Evolutionary conservation across 2,888 invertebrate genomes (phyloP).

Genomic region (Cheilosia soror): DNA sequence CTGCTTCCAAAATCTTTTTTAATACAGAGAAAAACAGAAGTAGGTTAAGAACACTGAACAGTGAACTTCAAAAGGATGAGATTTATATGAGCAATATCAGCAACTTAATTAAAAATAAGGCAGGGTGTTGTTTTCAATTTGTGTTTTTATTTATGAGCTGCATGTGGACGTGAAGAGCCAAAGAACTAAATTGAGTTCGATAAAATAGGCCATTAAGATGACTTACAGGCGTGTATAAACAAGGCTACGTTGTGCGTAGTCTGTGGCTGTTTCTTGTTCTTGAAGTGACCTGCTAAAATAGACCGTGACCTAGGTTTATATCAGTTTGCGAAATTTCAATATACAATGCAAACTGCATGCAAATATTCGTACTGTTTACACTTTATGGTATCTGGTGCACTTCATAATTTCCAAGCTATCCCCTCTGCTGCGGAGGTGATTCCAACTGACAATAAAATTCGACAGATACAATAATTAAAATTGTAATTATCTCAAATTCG

Average conservation of each 20-base stretch:
- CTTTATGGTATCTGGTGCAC: slow-evolving; percentile 25
- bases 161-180: slow-evolving; percentile 44
- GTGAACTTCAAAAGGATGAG: slow-evolving; percentile 66
- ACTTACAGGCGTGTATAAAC: slow-evolving; percentile 17
- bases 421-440: not conserved
- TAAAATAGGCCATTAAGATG: slow-evolving; percentile 57
- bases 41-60: slow-evolving; percentile 54
- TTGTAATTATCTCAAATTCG: slow-evolving; percentile 4
- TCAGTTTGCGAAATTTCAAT: slow-evolving; percentile 1
- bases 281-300: slow-evolving; percentile 8
- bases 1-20: not conserved
- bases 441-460: slow-evolving; percentile 2
- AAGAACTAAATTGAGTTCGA: slow-evolving; percentile 46
- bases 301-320: slow-evolving; percentile 43
- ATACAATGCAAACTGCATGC: slow-evolving; percentile 5
- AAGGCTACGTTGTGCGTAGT: slow-evolving; percentile 56
- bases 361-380: slow-evolving; percentile 3
- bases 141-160: slow-evolving; percentile 9
- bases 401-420: slow-evolving; percentile 15
- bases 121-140: not conserved
- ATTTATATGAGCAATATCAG: slow-evolving; percentile 14
- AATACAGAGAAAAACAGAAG: slow-evolving; percentile 3
- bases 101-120: slow-evolving; percentile 7
- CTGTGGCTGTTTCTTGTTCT: not conserved
- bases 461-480: slow-evolving; percentile 9